Base-by-base conservation (phyloP, 2,797 vertebrate genomes). In the Syndactyla subalaris region DNA sequence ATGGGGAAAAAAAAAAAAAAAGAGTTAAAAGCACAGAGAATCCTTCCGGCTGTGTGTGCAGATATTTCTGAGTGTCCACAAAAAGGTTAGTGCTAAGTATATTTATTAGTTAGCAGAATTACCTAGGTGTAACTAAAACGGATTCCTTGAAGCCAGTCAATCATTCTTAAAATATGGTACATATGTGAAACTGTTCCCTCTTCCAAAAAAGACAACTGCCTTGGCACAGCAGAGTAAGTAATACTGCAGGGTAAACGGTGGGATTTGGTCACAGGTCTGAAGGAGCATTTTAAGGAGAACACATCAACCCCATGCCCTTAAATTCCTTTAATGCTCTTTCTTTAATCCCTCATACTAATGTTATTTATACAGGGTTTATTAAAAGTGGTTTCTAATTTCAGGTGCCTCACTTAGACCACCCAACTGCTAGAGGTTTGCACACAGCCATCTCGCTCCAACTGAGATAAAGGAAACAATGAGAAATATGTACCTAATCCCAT, bases 161-260 rank as follows among this genome's bases (percentile, higher is more conserved):
- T 96, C 93, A 92, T 68, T 89, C 87, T 65, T 88, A 78, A 96
- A 94, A 94, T 94, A 95, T 94, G 95, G 95, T 93, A 95, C 93
- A 92, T 89, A 96, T 93, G 92, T 92, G 92, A 92, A 96, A 94
- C 87, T n/a, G 75, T 83, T 93, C 80, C 82, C 91, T 84, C 75
- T 75, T 91, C 95, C 95, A 96, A 62, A 88, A 68, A 34, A 66
- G 93, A 84, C 76, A 90, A 95, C 76, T 95, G 94, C 55, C 74
- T 59, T 84, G 94, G 84, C 75, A 88, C 54, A 58, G 91, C 43
- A 30, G 38, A 43, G 78, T 83, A 67, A 93, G 67, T 68, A 77
- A 78, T 80, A 88, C 89, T 55, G 72, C 65, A 88, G 91, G 51
- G 68, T 88, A 77, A 91, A 88, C 36, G 58, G 39, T 88, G 54